These are phyloP conservation scores for Adelges cooleyi DNA, from an alignment of 1,140 invertebrate genomes.

Conservation along the genomic window DNA sequence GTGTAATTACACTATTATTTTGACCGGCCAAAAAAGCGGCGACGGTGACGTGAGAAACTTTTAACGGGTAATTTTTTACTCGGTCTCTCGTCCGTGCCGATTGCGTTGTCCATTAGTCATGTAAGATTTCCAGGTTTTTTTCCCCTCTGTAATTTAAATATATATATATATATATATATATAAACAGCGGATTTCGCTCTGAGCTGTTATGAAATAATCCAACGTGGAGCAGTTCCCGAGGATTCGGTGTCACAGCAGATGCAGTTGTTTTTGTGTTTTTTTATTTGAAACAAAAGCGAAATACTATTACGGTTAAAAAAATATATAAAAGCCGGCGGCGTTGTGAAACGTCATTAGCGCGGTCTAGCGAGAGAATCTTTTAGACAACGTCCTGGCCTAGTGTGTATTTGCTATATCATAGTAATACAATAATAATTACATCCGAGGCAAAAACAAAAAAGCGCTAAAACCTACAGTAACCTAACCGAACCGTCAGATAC, in stretches of 20 bases:
- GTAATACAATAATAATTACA: too few species aligned
- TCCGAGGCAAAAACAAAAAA: too few species aligned
- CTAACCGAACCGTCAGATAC: too few species aligned
- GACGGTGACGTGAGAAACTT: slow-evolving; percentile 12
- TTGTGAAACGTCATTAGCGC: slow-evolving; percentile 26
- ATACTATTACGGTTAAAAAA: background rate
- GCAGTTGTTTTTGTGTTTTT: slow-evolving; percentile 9
- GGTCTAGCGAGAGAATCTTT: slow-evolving; percentile 10
- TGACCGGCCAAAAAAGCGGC: too few species aligned
- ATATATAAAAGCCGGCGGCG: background rate
- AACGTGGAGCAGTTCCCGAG: background rate
- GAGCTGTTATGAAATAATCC: slow-evolving; percentile 11
- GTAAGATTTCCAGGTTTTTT: slow-evolving; percentile 9
- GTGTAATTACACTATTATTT: too few species aligned
- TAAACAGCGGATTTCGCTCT: background rate
- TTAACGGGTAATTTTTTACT: slow-evolving; percentile 16
- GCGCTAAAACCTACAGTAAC: too few species aligned
- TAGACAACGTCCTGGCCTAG: too few species aligned
- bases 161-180: background rate
- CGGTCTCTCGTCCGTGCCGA: background rate
- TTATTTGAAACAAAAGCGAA: slow-evolving; percentile 18
- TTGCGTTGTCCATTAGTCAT: background rate
- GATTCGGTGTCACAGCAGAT: slow-evolving; percentile 14
- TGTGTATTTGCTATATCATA: too few species aligned
- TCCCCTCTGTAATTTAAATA: slow-evolving; percentile 9